These are phyloP conservation scores for Suillia variegata DNA, from an alignment of 2,888 invertebrate species.

Conservation along the genomic window DNA sequence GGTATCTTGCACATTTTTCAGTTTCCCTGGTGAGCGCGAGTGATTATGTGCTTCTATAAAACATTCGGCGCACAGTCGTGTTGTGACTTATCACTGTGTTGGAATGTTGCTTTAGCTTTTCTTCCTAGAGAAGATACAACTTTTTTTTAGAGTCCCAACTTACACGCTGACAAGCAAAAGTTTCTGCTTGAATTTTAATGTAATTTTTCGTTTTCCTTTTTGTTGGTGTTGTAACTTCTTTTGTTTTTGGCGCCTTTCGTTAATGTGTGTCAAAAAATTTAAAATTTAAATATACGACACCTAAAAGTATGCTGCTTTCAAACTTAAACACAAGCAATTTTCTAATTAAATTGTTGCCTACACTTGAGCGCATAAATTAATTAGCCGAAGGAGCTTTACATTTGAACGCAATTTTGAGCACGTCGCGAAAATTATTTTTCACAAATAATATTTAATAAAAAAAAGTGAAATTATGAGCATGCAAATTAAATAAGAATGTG, in stretches of 20 bases:
- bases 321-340: conserved; percentile 5
- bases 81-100: background rate
- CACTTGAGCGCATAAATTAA: conserved; percentile 5
- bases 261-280: conserved; percentile 6
- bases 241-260: background rate
- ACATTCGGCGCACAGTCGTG: background rate
- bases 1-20: too few relatives aligned
- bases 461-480: too few relatives aligned
- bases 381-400: conserved; percentile 7
- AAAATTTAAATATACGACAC: conserved; percentile 15
- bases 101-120: too few relatives aligned
- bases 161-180: too few relatives aligned
- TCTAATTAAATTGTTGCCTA: conserved; percentile 14
- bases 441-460: too few relatives aligned
- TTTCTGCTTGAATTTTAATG: background rate
- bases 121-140: too few relatives aligned
- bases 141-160: background rate
- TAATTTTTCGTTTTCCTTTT: background rate
- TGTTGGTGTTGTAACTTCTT: background rate
- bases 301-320: conserved; percentile 13
- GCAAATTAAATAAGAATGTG: background rate
- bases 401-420: too few relatives aligned
- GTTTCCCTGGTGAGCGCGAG: too few relatives aligned
- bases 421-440: too few relatives aligned
- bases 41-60: too few relatives aligned